Evolutionary conservation across 1,140 invertebrate genomes (phyloP), one percentile per base, ranked within the genome.

Genomic region (Drosophila nasuta): DNA sequence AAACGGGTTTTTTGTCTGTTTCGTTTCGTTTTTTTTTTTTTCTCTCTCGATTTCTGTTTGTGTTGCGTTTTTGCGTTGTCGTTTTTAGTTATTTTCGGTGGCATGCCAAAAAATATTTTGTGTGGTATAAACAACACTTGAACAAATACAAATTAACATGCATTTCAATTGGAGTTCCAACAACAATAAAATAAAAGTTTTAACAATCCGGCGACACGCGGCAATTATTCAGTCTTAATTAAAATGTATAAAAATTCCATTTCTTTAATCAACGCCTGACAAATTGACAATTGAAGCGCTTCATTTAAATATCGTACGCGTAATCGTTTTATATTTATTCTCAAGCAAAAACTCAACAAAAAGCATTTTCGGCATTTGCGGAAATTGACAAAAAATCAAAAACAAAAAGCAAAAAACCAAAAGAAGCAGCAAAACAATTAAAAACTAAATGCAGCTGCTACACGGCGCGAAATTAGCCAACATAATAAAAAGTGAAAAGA

Each of bases 161-260:
- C 81, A 82, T 77, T 74, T 52, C 66, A 80, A 81, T 81, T 88
- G 80, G 56, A 46, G 17, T 17, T 17, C 11, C 25, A 20, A 56
- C 56, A 69, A 81, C 49, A 78, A 80, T 66, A 66, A 25, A 25
- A 79, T 71, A 49, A 49, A 67, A 7, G 30, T 69, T 72, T 77
- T 51, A 79, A 76, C 49, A 71, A 68, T 64, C 33, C 43, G 17
- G 62, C 71, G 65, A 75, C 81, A 83, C 81, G 81, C 75, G 54
- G 59, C 67, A 70, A 77, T 77, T 80, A 77, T 89, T 80, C 80
- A 64, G 80, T 72, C 80, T 89, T 89, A 88, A 88, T 88, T 75
- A 88, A 88, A 83, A 81, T 66, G 69, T 88, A 71, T 58, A 77
- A 64, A 75, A 69, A 48, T 76, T 71, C 41, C 68, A 72, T 56